Base-by-base conservation (phyloP, 1,140 invertebrate genomes). In the Yoshiicerus persimilis region DNA sequence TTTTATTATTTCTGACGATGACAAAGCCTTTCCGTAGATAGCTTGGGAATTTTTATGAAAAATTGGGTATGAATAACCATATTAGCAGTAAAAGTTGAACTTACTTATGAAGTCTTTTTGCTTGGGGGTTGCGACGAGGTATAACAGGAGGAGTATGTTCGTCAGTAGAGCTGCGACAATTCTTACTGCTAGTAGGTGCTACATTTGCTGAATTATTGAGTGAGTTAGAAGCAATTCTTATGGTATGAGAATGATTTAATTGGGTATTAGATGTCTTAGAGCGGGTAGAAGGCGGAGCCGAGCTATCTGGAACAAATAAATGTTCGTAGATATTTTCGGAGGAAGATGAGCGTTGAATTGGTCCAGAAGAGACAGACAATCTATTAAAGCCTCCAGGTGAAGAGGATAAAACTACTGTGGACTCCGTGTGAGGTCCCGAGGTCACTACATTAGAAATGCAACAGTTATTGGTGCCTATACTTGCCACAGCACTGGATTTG, bases 291-390 rank as follows among this genome's bases (percentile, higher is more conserved):
- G 27, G 0, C 1, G 41, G 4, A 41, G 36, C 62, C 34, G 75
- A 23, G 9, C 4, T 36, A 8, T 47, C 87, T 3, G 84, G 34
- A 27, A 77, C 38, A 56, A 87, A 89, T 75, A 89, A 34, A 30
- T 88, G 86, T 36, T 89, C 89, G 47, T 89, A 89, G 23, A 88
- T 75, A 47, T 89, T 89, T 89, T 88, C 89, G 11, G 89, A 88
- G 4, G 87, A 87, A 0, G 56, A 32, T 32, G 88, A 87, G 16
- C 86, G 84, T 20, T 64, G 86, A 25, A 83, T 41, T 27, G 20
- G 23, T 23, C 13, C 23, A 2, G 23, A 56, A 38, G 36, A 84
- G 34, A 39, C 20, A 16, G 83, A 41, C 47, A 11, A 9, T 47
- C 47, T 86, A 20, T 56, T n/a, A 84, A 41, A 41, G 41, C 75